Conservation (phyloP, 2,113 vertebrate genomes). For the Peromyscus maniculatus region DNA sequence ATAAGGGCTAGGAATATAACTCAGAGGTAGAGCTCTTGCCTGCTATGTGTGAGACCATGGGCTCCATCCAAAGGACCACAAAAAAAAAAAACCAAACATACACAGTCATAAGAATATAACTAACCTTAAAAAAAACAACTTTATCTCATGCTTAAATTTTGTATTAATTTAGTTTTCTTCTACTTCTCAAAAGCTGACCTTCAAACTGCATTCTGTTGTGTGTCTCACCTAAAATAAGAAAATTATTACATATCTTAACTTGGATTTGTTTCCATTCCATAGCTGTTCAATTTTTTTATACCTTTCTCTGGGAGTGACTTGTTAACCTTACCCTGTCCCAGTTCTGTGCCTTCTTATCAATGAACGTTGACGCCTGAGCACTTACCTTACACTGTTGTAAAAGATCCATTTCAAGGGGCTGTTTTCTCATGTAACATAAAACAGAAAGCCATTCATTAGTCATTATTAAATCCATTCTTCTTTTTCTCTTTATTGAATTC, state of each 20-base stretch:
- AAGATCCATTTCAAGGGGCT: constrained; percentile 73
- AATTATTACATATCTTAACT: constrained; percentile 3
- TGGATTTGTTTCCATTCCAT: constrained; percentile 3
- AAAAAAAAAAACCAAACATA: not conserved
- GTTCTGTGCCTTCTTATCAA: constrained; percentile 67
- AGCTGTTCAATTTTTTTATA: not conserved
- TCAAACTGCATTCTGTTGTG: constrained; percentile 32
- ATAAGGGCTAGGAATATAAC: not conserved
- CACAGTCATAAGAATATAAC: not conserved
- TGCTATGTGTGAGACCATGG: not conserved
- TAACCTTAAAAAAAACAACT: not conserved
- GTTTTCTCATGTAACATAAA: constrained; percentile 87
- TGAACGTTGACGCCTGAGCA: constrained; percentile 85
- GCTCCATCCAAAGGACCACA: not conserved
- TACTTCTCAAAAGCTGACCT: constrained; percentile 53
- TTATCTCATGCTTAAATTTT: constrained; percentile 47
- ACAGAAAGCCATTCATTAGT: constrained; percentile 88
- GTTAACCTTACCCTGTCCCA: not conserved
- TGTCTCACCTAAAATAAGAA: constrained; percentile 69
- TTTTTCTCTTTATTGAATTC: constrained; percentile 88
- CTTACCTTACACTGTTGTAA: constrained; percentile 84
- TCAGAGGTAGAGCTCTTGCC: not conserved
- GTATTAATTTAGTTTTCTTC: constrained; percentile 44
- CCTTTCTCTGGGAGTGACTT: constrained; percentile 47
- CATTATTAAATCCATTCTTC: constrained; percentile 88